These are phyloP conservation scores for Sminthurinus signatus DNA, from an alignment of 1,140 invertebrate genomes.

Conservation along the genomic window DNA sequence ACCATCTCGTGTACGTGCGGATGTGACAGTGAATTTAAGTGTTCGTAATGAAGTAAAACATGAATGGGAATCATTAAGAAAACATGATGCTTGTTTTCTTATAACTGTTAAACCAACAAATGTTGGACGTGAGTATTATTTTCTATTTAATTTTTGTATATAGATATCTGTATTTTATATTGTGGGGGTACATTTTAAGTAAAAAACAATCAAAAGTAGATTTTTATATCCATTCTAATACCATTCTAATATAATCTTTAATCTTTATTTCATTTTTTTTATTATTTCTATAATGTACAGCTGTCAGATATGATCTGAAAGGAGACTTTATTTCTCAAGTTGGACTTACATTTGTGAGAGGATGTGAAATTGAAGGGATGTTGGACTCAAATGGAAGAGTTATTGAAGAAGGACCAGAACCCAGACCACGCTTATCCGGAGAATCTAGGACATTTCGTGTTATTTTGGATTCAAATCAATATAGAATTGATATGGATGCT, in stretches of 20 bases:
- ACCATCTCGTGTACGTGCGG: slow-evolving; percentile 88
- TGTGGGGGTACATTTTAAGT: too few relatives aligned
- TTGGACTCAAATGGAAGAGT: slow-evolving; percentile 91
- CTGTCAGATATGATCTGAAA: slow-evolving; percentile 71
- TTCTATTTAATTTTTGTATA: slow-evolving; percentile 5
- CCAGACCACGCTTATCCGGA: slow-evolving; percentile 72
- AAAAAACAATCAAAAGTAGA: too few relatives aligned
- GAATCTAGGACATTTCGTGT: slow-evolving; percentile 89
- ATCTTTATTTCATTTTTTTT: slow-evolving; percentile 41
- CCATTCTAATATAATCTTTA: slow-evolving; percentile 4
- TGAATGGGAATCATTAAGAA: slow-evolving; percentile 95
- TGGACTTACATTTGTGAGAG: slow-evolving; percentile 83
- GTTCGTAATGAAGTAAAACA: slow-evolving; percentile 82
- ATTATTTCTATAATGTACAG: too few relatives aligned
- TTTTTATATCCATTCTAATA: too few relatives aligned
- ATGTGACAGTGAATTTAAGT: slow-evolving; percentile 86
- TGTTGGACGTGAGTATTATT: slow-evolving; percentile 58
- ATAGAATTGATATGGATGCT: slow-evolving; percentile 83
- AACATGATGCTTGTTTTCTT: slow-evolving; percentile 96
- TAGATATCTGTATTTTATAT: too few relatives aligned
- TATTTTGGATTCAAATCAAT: slow-evolving; percentile 93
- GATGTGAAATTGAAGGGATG: slow-evolving; percentile 98
- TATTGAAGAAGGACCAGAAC: slow-evolving; percentile 94
- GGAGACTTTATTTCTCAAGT: slow-evolving; percentile 83
- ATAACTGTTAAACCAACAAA: slow-evolving; percentile 79